phyloP scores from a whole-genome alignment of 2,113 vertebrate species.

The Nothobranchius furzeri region DNA sequence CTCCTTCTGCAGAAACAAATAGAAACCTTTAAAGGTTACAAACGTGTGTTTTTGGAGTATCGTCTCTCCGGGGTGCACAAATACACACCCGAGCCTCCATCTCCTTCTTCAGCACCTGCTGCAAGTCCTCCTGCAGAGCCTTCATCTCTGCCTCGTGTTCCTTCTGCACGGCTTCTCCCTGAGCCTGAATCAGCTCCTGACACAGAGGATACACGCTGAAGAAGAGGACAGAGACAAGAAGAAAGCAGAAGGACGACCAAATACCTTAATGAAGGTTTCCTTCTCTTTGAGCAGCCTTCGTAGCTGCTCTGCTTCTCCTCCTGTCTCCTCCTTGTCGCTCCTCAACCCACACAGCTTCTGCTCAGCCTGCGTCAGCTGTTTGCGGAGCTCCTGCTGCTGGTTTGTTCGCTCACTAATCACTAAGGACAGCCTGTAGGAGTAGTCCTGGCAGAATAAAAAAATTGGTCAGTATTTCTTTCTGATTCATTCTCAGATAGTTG shows the following conservation, averaged over 20 bases:
- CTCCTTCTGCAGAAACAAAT: constrained; percentile 77
- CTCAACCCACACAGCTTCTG: constrained; percentile 65
- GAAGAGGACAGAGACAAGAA: neutral
- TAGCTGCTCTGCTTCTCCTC: constrained; percentile 64
- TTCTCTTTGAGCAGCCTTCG: constrained; percentile 76
- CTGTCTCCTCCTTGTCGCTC: constrained; percentile 54
- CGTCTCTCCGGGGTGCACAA: neutral
- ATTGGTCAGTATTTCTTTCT: too few species aligned
- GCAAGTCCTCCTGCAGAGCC: constrained; percentile 86
- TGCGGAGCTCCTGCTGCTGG: constrained; percentile 86
- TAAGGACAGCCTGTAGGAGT: constrained; percentile 81
- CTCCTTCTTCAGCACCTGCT: constrained; percentile 87
- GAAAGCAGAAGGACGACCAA: neutral
- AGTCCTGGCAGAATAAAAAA: constrained; percentile 69
- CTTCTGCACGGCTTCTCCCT: constrained; percentile 64
- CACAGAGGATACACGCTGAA: neutral
- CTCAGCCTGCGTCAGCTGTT: constrained; percentile 77
- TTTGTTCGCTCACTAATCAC: constrained; percentile 83
- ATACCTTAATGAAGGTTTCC: constrained; percentile 82
- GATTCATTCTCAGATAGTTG: neutral
- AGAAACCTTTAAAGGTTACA: neutral
- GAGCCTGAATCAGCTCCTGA: constrained; percentile 76
- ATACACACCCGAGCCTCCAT: constrained; percentile 83
- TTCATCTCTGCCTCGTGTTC: constrained; percentile 54
- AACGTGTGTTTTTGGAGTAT: neutral